Percentiles rank a stretch among this genome's conserved stretches.
Conservation (phyloP, 2,797 vertebrate species). For the Argya squamiceps region DNA sequence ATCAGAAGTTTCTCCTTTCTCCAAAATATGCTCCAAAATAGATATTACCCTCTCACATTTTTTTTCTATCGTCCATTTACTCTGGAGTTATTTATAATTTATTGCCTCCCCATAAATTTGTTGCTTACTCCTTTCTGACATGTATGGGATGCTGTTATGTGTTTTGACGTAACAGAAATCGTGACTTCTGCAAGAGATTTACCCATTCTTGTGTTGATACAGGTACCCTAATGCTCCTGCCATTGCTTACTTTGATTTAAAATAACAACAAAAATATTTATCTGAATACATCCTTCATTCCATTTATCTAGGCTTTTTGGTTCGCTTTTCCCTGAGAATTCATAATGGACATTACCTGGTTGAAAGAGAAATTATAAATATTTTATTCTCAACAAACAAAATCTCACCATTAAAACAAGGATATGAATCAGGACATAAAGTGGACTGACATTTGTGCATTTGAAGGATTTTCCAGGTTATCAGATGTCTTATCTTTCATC, state of each 20-base stretch:
- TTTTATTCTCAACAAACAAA: neutral
- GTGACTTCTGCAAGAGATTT: neutral
- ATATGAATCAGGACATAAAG: neutral
- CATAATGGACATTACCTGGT: rapidly evolving
- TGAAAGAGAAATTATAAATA: neutral
- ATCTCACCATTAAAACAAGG: neutral
- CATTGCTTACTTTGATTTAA: neutral
- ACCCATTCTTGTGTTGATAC: neutral
- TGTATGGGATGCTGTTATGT: neutral
- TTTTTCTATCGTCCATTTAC: neutral
- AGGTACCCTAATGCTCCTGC: neutral
- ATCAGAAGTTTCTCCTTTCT: neutral
- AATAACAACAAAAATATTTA: neutral
- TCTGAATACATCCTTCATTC: rapidly evolving
- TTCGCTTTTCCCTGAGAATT: neutral
- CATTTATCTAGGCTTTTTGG: neutral
- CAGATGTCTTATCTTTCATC: neutral
- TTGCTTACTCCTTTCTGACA: neutral
- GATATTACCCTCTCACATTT: neutral
- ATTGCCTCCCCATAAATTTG: neutral
- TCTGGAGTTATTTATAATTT: neutral
- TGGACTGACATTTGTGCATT: neutral
- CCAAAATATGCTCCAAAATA: neutral
- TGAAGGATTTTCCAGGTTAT: neutral
- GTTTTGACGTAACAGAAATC: neutral